Evolutionary conservation across 2,888 invertebrate genomes (phyloP).

Genomic region (Conomelus anceps): DNA sequence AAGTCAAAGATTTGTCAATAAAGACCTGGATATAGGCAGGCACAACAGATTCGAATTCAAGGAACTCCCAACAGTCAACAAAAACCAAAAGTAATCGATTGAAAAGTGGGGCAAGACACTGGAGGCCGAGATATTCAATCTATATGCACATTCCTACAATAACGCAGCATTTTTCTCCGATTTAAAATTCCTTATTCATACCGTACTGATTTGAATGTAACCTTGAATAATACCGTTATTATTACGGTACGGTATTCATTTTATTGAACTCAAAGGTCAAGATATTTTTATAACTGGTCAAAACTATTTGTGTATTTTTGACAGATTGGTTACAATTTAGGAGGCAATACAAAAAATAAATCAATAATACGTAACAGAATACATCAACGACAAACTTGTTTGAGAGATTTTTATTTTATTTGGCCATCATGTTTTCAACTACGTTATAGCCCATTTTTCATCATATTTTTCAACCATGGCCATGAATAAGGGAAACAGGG

Average conservation of each 20-base stretch:
- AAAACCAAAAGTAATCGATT: not conserved
- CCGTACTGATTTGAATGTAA: not conserved
- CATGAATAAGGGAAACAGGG: not conserved
- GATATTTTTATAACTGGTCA: no score
- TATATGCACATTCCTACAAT: not conserved
- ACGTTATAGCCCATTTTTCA: not conserved
- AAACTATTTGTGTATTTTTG: no score
- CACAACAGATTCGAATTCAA: not conserved
- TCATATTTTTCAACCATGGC: not conserved
- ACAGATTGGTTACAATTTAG: no score
- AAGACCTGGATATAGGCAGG: not conserved
- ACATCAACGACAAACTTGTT: not conserved
- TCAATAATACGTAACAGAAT: no score
- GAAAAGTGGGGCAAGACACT: not conserved
- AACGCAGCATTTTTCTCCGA: not conserved
- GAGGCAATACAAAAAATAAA: no score
- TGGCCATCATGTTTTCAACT: no score
- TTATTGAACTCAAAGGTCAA: no score
- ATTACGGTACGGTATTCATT: no score
- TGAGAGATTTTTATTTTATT: not conserved
- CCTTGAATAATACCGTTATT: no score
- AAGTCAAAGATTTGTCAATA: no score
- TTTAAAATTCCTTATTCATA: not conserved
- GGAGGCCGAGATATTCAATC: not conserved
- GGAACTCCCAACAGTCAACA: not conserved